A percentile compares a stretch with the other conserved stretches of the same genome.
Evolutionary conservation across 1,140 invertebrate species (phyloP).

Genomic region (Drosophila gunungcola): DNA sequence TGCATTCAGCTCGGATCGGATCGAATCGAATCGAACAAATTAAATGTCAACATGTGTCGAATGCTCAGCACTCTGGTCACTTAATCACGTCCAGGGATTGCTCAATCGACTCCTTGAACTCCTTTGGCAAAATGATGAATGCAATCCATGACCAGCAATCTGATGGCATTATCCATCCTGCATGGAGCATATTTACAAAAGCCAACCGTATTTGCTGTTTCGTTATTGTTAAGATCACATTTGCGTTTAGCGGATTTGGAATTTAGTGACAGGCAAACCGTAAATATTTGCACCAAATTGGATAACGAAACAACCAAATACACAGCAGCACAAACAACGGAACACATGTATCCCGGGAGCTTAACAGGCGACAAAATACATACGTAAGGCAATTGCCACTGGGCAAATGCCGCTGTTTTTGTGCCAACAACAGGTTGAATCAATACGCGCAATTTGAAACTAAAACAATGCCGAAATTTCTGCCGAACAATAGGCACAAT

Average conservation of each 20-base stretch:
- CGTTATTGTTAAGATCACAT: slow-evolving; percentile 5
- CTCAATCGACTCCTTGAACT: slow-evolving; percentile 12
- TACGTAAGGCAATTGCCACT: slow-evolving; percentile 15
- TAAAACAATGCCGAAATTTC: slow-evolving; percentile 53
- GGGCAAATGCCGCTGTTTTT: slow-evolving; percentile 27
- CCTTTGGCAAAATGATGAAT: slow-evolving; percentile 21
- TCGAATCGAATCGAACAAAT: slow-evolving; percentile 60
- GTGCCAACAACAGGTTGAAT: slow-evolving; percentile 42
- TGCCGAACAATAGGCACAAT: slow-evolving; percentile 26
- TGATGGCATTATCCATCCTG: slow-evolving; percentile 1
- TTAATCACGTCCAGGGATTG: slow-evolving; percentile 61
- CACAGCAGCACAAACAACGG: not conserved
- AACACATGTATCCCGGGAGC: slow-evolving; percentile 23
- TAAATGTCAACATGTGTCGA: slow-evolving; percentile 69
- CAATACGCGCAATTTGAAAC: slow-evolving; percentile 54
- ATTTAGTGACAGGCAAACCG: slow-evolving; percentile 20
- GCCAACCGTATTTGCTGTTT: slow-evolving; percentile 8
- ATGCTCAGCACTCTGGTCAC: slow-evolving; percentile 31
- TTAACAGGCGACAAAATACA: slow-evolving; percentile 37
- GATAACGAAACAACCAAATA: slow-evolving; percentile 18
- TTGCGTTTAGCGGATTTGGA: slow-evolving; percentile 33
- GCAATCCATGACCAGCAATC: slow-evolving; percentile 14
- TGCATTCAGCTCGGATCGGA: slow-evolving; percentile 13
- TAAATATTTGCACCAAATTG: slow-evolving; percentile 41
- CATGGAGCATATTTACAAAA: slow-evolving; percentile 2